phyloP scores from a whole-genome alignment of 2,797 vertebrate genomes.

The Erethizon dorsatum region DNA sequence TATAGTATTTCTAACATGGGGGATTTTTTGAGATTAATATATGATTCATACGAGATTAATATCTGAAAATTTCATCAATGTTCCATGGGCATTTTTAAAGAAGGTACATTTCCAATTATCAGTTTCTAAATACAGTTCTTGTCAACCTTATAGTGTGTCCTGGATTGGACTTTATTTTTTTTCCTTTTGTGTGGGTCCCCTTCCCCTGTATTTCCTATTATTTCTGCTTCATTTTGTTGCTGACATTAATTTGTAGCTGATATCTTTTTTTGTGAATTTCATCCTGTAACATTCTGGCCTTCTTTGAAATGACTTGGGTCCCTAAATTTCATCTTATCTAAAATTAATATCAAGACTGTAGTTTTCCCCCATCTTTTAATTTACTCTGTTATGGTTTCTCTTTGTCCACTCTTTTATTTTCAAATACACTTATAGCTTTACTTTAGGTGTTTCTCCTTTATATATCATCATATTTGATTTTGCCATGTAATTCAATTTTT shows the following conservation, averaged over 20 bases:
- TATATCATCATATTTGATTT: background rate
- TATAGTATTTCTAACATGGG: background rate
- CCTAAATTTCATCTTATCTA: background rate
- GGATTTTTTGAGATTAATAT: background rate
- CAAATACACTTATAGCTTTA: background rate
- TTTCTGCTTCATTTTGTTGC: background rate
- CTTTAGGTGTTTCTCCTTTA: background rate
- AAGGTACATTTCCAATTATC: background rate
- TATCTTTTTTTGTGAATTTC: background rate
- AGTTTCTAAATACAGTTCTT: background rate
- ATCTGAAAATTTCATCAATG: background rate
- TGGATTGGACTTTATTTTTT: background rate
- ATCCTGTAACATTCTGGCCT: background rate
- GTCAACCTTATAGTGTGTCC: background rate
- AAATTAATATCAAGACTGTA: background rate
- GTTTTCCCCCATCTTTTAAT: background rate
- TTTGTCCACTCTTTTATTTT: background rate
- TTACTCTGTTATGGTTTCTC: background rate
- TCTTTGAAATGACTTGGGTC: background rate
- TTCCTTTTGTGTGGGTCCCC: background rate
- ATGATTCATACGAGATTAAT: background rate
- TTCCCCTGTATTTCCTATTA: conserved; percentile 25
- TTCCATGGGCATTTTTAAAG: background rate
- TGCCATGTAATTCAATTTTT: background rate
- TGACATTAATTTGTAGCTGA: background rate